These are phyloP conservation scores for Ips nitidus DNA, from an alignment of 1,140 invertebrate genomes.

Conservation along the genomic window DNA sequence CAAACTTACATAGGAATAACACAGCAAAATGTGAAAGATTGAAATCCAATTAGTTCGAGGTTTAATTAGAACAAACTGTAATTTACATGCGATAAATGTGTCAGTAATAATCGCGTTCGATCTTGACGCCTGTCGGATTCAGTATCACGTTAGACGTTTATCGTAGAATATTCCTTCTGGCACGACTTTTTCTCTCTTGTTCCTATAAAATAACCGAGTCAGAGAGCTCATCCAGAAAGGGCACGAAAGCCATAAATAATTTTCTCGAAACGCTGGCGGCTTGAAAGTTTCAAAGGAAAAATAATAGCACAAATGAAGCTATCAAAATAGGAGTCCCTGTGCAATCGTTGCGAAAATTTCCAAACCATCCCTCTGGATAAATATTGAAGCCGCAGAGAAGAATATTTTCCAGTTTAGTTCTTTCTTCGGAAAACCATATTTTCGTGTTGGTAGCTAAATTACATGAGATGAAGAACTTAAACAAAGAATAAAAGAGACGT, in stretches of 20 bases:
- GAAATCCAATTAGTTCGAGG: neutral
- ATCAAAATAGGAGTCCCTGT: constrained; percentile 8
- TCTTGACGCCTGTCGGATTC: constrained; percentile 2
- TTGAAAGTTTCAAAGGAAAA: constrained; percentile 13
- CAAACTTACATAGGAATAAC: no score
- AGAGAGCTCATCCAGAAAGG: neutral
- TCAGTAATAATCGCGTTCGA: constrained; percentile 13
- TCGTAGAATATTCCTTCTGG: neutral
- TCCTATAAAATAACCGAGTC: neutral
- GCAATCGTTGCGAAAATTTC: constrained; percentile 9
- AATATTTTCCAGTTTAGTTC: constrained; percentile 3
- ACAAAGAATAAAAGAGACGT: neutral
- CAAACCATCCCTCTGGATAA: constrained; percentile 10
- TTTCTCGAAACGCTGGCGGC: neutral
- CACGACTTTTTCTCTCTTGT: neutral
- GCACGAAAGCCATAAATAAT: constrained; percentile 10
- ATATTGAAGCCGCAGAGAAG: neutral
- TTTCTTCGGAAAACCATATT: no score
- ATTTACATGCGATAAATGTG: constrained; percentile 17
- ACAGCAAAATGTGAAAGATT: neutral
- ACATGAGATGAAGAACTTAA: neutral
- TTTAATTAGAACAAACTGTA: constrained; percentile 4
- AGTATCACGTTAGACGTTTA: neutral
- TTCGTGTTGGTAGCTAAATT: neutral
- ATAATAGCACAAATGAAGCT: constrained; percentile 10